Evolutionary conservation across 2,113 vertebrate genomes (phyloP).

Genomic region (Leucoraja erinaceus): DNA sequence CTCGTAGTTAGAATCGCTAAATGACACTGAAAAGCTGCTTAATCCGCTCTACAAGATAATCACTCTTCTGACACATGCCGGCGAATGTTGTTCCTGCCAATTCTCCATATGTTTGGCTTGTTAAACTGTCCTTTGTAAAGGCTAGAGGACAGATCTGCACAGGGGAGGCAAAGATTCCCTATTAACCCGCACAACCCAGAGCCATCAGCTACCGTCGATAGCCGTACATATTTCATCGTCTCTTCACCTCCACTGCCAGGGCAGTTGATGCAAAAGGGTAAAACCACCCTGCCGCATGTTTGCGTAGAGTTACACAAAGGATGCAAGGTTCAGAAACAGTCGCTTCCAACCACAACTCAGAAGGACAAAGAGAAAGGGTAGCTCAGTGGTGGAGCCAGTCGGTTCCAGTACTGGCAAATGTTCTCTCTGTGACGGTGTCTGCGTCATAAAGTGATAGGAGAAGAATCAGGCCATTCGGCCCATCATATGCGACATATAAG

Average conservation of each 20-base stretch:
- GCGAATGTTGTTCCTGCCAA: constrained; percentile 9
- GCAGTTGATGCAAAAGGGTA: too few species aligned
- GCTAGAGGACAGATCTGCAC: neutral
- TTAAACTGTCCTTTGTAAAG: neutral
- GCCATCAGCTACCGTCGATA: constrained; percentile 13
- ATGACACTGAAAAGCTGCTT: constrained; percentile 27
- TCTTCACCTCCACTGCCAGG: neutral
- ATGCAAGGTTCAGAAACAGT: too few species aligned
- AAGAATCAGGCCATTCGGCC: too few species aligned
- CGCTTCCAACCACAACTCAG: too few species aligned
- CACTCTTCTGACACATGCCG: neutral
- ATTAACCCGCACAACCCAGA: neutral
- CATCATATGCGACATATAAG: too few species aligned
- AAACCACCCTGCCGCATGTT: neutral
- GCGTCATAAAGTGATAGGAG: too few species aligned
- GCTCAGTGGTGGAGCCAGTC: too few species aligned
- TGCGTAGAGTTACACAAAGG: too few species aligned
- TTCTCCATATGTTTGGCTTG: constrained; percentile 22
- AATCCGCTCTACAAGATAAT: constrained; percentile 11
- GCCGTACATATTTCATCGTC: constrained; percentile 15
- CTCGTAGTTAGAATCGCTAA: neutral
- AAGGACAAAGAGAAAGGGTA: too few species aligned
- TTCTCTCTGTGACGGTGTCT: too few species aligned
- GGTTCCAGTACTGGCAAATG: too few species aligned
- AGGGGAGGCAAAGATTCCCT: neutral